Evolutionary conservation across 2,797 vertebrate species (phyloP).

Genomic region (Austrolebias charrua): DNA sequence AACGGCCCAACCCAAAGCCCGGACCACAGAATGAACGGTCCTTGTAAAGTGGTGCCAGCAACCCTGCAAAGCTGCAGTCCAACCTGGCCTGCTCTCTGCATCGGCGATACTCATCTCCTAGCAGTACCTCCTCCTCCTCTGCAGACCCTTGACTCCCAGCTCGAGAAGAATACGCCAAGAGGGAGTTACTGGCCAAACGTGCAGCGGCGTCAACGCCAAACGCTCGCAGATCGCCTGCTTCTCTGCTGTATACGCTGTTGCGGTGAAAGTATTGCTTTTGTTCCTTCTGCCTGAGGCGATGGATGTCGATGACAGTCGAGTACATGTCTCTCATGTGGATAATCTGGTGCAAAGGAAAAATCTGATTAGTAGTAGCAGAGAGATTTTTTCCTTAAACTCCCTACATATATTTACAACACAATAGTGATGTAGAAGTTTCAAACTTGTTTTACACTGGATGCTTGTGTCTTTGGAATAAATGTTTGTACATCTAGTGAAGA

Average conservation of each 20-base stretch:
- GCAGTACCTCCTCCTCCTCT: constrained; percentile 79
- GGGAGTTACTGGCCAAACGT: constrained; percentile 82
- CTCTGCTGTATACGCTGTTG: constrained; percentile 68
- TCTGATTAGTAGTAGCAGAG: neutral
- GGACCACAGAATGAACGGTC: constrained; percentile 73
- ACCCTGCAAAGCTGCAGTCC: constrained; percentile 71
- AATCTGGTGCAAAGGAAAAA: constrained; percentile 66
- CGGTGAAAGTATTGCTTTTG: constrained; percentile 81
- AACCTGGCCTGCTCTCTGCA: constrained; percentile 42
- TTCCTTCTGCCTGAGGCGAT: constrained; percentile 88
- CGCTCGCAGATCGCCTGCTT: constrained; percentile 53
- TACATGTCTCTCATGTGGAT: constrained; percentile 99
- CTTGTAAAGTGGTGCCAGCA: constrained; percentile 86
- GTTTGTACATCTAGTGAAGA: constrained; percentile 78
- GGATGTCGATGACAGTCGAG: constrained; percentile 97
- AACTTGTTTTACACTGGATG: constrained; percentile 65
- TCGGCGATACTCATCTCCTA: constrained; percentile 74
- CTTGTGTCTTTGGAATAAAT: constrained; percentile 89
- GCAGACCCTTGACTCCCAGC: constrained; percentile 58
- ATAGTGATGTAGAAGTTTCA: constrained; percentile 3
- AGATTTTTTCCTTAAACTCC: neutral
- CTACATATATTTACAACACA: neutral
- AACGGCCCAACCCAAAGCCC: constrained; percentile 66
- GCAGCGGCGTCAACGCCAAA: constrained; percentile 77
- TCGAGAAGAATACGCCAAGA: constrained; percentile 81